These are phyloP conservation scores for Ormyrus labotus DNA, from an alignment of 2,888 invertebrate genomes.

Conservation along the genomic window DNA sequence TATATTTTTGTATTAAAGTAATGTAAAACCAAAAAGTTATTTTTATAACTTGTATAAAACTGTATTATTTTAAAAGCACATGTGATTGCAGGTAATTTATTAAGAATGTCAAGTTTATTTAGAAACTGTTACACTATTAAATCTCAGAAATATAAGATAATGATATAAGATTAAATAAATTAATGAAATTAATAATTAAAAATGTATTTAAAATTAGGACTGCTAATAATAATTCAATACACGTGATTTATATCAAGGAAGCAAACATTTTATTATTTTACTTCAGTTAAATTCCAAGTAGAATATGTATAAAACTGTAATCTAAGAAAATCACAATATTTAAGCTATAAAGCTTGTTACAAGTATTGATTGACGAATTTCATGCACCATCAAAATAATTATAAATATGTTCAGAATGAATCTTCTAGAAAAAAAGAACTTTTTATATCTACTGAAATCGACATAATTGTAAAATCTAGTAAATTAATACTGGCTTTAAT, in stretches of 20 bases:
- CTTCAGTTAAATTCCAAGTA: conserved; percentile 13
- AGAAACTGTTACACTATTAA: conserved; percentile 15
- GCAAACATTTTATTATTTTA: conserved; percentile 43
- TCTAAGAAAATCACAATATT: conserved; percentile 25
- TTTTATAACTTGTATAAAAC: not conserved
- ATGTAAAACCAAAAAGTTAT: not conserved
- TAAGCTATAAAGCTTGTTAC: conserved; percentile 23
- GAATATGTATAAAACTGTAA: conserved; percentile 30
- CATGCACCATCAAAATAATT: conserved; percentile 18
- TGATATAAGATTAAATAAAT: not conserved
- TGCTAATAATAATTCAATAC: not conserved
- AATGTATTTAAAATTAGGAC: not conserved
- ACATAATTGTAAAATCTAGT: no score
- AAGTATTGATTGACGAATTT: conserved; percentile 8
- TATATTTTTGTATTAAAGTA: not conserved
- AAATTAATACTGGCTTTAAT: no score
- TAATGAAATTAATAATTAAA: not conserved
- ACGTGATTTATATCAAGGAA: conserved; percentile 3
- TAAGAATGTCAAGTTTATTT: not conserved
- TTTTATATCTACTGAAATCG: not conserved
- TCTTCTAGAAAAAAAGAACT: conserved; percentile 6
- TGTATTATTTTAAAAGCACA: not conserved
- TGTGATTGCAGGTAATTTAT: not conserved
- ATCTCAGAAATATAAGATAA: not conserved
- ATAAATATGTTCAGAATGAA: not conserved